Base-by-base conservation (phyloP, 1,140 invertebrate genomes). In the Drosophila kikkawai region DNA sequence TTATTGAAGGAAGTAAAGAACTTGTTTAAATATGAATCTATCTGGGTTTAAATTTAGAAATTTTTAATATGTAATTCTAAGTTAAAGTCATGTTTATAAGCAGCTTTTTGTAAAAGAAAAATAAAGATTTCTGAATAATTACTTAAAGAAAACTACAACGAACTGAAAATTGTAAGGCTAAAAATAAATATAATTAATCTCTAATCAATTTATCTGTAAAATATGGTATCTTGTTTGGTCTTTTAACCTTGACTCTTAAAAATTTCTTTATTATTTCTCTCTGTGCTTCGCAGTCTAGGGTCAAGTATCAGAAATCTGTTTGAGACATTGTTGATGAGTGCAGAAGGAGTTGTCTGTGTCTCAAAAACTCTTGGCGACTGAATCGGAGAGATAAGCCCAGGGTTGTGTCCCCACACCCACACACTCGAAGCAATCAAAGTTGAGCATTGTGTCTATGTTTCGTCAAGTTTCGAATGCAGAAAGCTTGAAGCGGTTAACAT, bases 261-360 rank as follows among this genome's bases (percentile, higher is more conserved):
- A 17, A 32, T 1, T 7, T 51, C 11, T 4, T 6, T 0, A 11
- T 32, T 34, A 8, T 65, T 65, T 60, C 11, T 42, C 6, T 9
- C 36, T 22, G 44, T 66, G 51, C 12, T 36, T 15, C 37, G 37
- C 26, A 41, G 37, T 48, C 45, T 50, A 53, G 26, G 48, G 81
- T 76, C 81, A 84, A 77, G 81, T 71, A 73, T 73, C 53, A 71
- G 69, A 73, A 57, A 68, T 83, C 81, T 80, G 81, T 60, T 84
- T 48, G 78, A 84, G 81, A 83, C 81, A 80, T 80, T 76, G 63
- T 60, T 73, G 81, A 83, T 83, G 82, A 50, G 63, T 77, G 36
- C 45, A 70, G 39, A 48, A 63, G 68, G 34, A 51, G 48, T 58
- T 50, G 42, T 64, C 56, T 64, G 67, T 44, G 82, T 61, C 66